A percentile compares a stretch with the other conserved stretches of the same genome.
Conservation (phyloP, 2,888 invertebrate species). For the Bruchidius siliquastri region DNA sequence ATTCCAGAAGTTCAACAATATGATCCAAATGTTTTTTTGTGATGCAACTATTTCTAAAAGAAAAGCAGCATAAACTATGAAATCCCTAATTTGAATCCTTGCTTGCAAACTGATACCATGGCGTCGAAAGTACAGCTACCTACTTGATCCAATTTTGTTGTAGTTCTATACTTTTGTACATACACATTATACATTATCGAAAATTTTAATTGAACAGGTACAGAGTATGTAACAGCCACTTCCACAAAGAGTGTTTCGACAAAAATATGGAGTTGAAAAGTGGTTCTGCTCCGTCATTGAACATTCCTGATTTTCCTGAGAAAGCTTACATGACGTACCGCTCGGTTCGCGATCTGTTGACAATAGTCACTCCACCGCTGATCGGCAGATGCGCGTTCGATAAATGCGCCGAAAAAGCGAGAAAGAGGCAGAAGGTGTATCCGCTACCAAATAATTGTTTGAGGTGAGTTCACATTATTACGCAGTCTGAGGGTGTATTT, state of each 20-base stretch:
- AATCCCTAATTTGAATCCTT: no score
- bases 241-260: slow-evolving; percentile 9
- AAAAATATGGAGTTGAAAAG: slow-evolving; percentile 1
- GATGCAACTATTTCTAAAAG: no score
- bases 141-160: no score
- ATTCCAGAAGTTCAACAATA: no score
- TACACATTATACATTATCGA: no score
- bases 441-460: neutral
- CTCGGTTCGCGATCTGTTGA: neutral
- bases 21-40: no score
- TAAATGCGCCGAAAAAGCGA: neutral
- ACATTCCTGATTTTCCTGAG: slow-evolving; percentile 5
- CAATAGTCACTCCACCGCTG: neutral
- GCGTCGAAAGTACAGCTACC: no score
- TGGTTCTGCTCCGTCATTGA: slow-evolving; percentile 11
- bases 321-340: neutral
- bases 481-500: no score
- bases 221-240: slow-evolving; percentile 12
- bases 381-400: neutral
- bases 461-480: neutral
- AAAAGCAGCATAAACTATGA: no score
- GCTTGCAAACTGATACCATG: no score
- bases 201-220: neutral
- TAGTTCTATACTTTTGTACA: no score
- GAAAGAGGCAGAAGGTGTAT: neutral